Conservation (phyloP, 2,797 vertebrate species). For the Poecilia picta region DNA sequence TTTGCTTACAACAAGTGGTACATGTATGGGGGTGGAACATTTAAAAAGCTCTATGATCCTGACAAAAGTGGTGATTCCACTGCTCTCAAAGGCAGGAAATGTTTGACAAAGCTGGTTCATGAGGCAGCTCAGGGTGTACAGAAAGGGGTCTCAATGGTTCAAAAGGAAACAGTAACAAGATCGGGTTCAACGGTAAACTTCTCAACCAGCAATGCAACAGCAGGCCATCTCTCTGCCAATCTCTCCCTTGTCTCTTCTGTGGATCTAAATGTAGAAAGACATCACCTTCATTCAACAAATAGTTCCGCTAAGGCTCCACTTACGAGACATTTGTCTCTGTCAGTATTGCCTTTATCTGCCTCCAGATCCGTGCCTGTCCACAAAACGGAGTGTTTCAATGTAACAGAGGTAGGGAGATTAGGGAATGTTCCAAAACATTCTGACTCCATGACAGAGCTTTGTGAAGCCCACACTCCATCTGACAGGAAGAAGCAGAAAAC, state of each 20-base stretch:
- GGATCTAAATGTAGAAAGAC: constrained; percentile 37
- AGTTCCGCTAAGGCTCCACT: constrained; percentile 54
- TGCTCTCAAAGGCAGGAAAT: constrained; percentile 68
- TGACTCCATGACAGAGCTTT: constrained; percentile 35
- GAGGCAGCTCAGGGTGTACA: constrained; percentile 54
- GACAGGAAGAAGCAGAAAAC: constrained; percentile 91
- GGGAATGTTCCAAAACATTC: constrained; percentile 20
- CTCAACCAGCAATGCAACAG: constrained; percentile 33
- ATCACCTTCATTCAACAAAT: constrained; percentile 32
- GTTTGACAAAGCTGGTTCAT: constrained; percentile 50
- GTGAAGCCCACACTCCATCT: constrained; percentile 77
- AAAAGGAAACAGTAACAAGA: constrained; percentile 41
- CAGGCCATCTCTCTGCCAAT: constrained; percentile 27
- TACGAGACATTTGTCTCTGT: constrained; percentile 58
- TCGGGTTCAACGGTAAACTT: constrained; percentile 20
- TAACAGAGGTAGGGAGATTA: constrained; percentile 34
- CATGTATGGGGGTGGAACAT: constrained; percentile 92
- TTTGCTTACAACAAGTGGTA: constrained; percentile 98
- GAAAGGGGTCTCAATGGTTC: constrained; percentile 34
- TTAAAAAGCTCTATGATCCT: constrained; percentile 89
- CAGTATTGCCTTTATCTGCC: constrained; percentile 46
- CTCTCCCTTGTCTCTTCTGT: constrained; percentile 24
- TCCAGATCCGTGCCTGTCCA: constrained; percentile 37
- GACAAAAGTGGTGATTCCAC: constrained; percentile 71
- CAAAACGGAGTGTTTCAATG: constrained; percentile 29